These are phyloP conservation scores for Chrysomela aeneicollis DNA, from an alignment of 2,888 invertebrate species.

Conservation along the genomic window DNA sequence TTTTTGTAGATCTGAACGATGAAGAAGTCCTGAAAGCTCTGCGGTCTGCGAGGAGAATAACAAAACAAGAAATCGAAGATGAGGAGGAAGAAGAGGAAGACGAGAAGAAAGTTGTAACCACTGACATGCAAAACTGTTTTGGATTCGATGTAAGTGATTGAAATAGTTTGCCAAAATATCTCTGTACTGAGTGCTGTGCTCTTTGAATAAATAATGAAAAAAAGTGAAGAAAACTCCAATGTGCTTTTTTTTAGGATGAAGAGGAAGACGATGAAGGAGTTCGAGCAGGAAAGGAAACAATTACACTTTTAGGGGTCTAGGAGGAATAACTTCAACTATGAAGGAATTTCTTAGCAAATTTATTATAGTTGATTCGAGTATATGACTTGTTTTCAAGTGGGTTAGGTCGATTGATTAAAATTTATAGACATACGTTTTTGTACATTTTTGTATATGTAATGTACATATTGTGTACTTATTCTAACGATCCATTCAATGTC, in stretches of 20 bases:
- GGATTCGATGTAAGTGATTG: slow-evolving; percentile 76
- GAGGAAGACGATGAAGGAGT: slow-evolving; percentile 57
- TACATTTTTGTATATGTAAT: slow-evolving; percentile 31
- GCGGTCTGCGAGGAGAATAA: slow-evolving; percentile 56
- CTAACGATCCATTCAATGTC: neutral
- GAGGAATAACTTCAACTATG: slow-evolving; percentile 43
- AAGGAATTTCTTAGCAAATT: neutral
- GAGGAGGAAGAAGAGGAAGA: slow-evolving; percentile 48
- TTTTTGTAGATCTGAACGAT: slow-evolving; percentile 59
- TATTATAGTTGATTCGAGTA: neutral
- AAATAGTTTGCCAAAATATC: no score
- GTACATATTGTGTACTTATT: neutral
- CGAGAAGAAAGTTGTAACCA: slow-evolving; percentile 58
- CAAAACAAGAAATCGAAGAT: slow-evolving; percentile 51
- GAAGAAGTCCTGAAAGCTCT: slow-evolving; percentile 61
- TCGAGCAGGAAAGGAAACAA: slow-evolving; percentile 53
- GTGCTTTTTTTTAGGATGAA: slow-evolving; percentile 52
- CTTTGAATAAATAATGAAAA: no score
- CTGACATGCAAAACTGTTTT: slow-evolving; percentile 81
- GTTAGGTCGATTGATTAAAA: neutral
- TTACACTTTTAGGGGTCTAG: slow-evolving; percentile 55
- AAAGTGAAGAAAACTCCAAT: no score
- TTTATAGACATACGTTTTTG: slow-evolving; percentile 10
- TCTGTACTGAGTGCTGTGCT: no score
- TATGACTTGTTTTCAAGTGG: neutral